A percentile compares a stretch with the other conserved stretches of the same genome.
phyloP scores from a whole-genome alignment of 2,888 invertebrate genomes.

The Drosophila buzzatii region DNA sequence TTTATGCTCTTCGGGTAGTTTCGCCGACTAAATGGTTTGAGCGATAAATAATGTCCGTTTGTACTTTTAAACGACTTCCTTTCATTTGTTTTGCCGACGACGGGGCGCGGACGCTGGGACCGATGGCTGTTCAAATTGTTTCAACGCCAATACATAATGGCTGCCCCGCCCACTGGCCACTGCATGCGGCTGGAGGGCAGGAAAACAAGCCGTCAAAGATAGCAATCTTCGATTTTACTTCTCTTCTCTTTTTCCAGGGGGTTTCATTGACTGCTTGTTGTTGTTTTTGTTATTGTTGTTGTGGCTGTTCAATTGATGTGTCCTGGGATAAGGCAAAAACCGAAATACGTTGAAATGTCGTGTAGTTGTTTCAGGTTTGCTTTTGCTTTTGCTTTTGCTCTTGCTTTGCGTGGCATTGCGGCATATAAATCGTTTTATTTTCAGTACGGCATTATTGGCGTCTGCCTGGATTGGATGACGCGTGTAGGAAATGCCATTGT shows the following conservation, averaged over 20 bases:
- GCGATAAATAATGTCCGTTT: constrained; percentile 85
- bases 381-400: constrained; percentile 40
- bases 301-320: constrained; percentile 72
- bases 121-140: constrained; percentile 80
- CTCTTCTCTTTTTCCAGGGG: constrained; percentile 45
- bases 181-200: constrained; percentile 49
- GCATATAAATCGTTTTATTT: constrained; percentile 83
- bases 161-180: constrained; percentile 71
- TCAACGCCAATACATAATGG: constrained; percentile 84
- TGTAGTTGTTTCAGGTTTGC: constrained; percentile 50
- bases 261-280: constrained; percentile 69
- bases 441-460: constrained; percentile 70
- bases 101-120: constrained; percentile 8
- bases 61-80: constrained; percentile 85
- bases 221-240: constrained; percentile 83
- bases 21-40: constrained; percentile 81
- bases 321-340: constrained; percentile 69
- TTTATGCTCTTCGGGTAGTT: constrained; percentile 65
- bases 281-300: constrained; percentile 39
- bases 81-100: constrained; percentile 78
- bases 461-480: constrained; percentile 74
- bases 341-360: constrained; percentile 52
- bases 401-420: constrained; percentile 65
- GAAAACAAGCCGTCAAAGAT: constrained; percentile 82
- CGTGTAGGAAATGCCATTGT: constrained; percentile 69